Conservation (phyloP, 2,113 vertebrate species). For the Vanacampus margaritifer region DNA sequence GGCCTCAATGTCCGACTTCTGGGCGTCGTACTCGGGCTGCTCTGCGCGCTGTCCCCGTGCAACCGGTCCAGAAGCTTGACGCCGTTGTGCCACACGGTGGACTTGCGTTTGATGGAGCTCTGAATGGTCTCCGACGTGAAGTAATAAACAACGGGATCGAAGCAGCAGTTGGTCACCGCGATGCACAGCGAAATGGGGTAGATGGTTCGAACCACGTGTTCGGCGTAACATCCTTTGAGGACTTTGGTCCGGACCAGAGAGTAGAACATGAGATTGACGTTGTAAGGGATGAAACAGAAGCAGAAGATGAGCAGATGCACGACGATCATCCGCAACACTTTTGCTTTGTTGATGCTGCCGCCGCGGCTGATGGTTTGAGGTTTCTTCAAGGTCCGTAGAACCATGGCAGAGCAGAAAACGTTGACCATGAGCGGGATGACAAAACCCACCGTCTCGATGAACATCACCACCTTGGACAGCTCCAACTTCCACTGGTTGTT, state of each 20-base stretch:
- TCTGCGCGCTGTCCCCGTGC: conserved; percentile 78
- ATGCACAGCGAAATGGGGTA: conserved; percentile 93
- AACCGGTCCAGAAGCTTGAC: conserved; percentile 76
- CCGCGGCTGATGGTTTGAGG: conserved; percentile 82
- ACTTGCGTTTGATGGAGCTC: conserved; percentile 90
- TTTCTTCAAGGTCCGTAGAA: conserved; percentile 82
- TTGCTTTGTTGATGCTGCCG: conserved; percentile 84
- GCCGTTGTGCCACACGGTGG: conserved; percentile 56
- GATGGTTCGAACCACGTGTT: conserved; percentile 84
- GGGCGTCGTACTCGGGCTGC: conserved; percentile 40
- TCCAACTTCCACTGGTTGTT: conserved; percentile 85
- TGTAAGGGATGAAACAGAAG: conserved; percentile 96
- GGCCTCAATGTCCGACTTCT: conserved; percentile 57
- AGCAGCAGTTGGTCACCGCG: conserved; percentile 94
- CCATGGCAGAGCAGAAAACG: conserved; percentile 87
- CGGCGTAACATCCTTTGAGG: conserved; percentile 78
- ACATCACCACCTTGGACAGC: conserved; percentile 91
- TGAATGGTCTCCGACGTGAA: conserved; percentile 96
- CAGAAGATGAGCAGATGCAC: conserved; percentile 93
- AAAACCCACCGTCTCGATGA: conserved; percentile 94
- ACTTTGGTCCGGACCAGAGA: conserved; percentile 87
- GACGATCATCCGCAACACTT: conserved; percentile 91
- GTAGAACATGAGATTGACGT: conserved; percentile 91
- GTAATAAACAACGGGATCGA: conserved; percentile 96
- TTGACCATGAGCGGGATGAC: conserved; percentile 89